A percentile compares a stretch with the other conserved stretches of the same genome.
Evolutionary conservation across 2,113 vertebrate genomes (phyloP).

Genomic region (Caretta caretta): DNA sequence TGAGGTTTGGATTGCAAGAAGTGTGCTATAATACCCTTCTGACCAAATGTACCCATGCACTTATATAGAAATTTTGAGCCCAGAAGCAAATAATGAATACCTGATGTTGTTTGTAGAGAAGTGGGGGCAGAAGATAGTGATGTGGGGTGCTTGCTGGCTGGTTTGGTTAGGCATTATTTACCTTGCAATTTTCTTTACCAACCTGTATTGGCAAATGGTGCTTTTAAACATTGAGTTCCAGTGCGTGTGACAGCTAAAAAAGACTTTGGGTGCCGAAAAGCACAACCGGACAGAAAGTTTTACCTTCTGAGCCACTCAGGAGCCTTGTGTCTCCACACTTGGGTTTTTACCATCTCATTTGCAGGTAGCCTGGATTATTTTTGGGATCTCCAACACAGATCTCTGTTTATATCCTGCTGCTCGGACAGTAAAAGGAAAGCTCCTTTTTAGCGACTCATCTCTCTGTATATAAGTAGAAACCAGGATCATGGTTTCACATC

Average conservation of each 20-base stretch:
- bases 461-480: slow-evolving; percentile 42
- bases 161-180: neutral
- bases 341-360: slow-evolving; percentile 69
- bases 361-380: slow-evolving; percentile 72
- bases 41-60: slow-evolving; percentile 22
- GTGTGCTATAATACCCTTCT: neutral
- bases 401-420: slow-evolving; percentile 71
- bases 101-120: neutral
- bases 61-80: slow-evolving; percentile 38
- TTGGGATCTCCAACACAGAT: slow-evolving; percentile 41
- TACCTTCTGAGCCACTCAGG: neutral
- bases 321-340: slow-evolving; percentile 16
- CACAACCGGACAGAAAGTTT: neutral
- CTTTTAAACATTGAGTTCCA: neutral
- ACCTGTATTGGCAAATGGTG: neutral
- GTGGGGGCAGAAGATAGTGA: neutral
- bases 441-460: slow-evolving; percentile 33
- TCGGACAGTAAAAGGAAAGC: slow-evolving; percentile 56
- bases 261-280: neutral
- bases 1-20: neutral
- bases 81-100: slow-evolving; percentile 2
- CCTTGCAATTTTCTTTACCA: slow-evolving; percentile 21
- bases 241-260: neutral
- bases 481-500: slow-evolving; percentile 22
- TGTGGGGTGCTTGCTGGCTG: neutral